Percentiles rank a stretch among this genome's conserved stretches.
phyloP scores from a whole-genome alignment of 2,797 vertebrate species.

The Syndactyla subalaris region DNA sequence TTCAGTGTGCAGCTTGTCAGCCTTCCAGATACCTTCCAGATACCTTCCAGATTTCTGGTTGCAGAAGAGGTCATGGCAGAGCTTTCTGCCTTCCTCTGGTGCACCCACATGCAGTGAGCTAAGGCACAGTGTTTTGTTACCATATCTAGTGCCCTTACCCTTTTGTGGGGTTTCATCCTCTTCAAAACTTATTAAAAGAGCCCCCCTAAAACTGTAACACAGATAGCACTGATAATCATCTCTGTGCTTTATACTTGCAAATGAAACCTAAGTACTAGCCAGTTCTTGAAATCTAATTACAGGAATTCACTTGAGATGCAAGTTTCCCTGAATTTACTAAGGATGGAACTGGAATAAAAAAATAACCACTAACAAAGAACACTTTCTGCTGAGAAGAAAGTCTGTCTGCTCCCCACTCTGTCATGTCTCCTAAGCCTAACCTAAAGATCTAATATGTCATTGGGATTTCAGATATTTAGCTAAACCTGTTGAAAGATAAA shows the following conservation, averaged over 20 bases:
- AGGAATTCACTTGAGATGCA: background rate
- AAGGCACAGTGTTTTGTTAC: background rate
- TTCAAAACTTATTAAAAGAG: background rate
- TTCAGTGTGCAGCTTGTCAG: background rate
- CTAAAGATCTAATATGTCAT: fast-evolving
- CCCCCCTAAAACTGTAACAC: background rate
- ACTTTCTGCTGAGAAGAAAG: background rate
- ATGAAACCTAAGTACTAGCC: background rate
- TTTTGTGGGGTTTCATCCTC: background rate
- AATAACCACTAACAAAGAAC: background rate
- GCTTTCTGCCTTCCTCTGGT: background rate
- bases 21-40: background rate
- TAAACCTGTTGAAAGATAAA: background rate
- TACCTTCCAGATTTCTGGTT: fast-evolving
- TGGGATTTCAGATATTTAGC: background rate
- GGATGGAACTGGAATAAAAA: background rate
- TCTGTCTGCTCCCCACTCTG: background rate
- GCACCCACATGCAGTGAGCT: background rate
- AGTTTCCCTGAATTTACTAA: background rate
- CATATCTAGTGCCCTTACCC: background rate
- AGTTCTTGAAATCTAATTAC: constrained; percentile 1
- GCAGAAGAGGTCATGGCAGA: background rate
- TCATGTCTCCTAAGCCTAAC: background rate
- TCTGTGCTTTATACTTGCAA: background rate
- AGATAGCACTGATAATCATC: background rate